Evolutionary conservation across 37 sponge, comb jelly and placozoan genomes (phyloP).

Genomic region (Spongia lamella): DNA sequence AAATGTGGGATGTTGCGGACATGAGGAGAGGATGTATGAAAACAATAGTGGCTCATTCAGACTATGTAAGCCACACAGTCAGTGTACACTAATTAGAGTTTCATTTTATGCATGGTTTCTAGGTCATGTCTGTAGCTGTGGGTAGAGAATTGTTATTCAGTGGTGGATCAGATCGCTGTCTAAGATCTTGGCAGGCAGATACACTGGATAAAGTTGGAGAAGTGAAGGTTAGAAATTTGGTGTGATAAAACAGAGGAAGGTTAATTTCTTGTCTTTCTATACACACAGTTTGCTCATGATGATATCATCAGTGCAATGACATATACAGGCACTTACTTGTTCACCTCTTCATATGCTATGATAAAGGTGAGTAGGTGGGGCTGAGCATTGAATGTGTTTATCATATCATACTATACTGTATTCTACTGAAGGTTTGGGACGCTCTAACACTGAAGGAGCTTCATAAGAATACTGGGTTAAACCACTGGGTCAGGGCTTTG

Average conservation of each 20-base stretch:
- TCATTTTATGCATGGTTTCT: neutral
- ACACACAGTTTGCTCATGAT: slow-evolving; percentile 67
- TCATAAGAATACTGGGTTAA: slow-evolving; percentile 39
- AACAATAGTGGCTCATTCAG: slow-evolving; percentile 76
- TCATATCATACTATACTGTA: no score
- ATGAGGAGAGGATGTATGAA: slow-evolving; percentile 80
- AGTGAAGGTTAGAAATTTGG: slow-evolving; percentile 30
- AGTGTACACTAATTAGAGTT: neutral
- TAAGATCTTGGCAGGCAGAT: slow-evolving; percentile 80
- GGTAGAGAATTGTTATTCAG: slow-evolving; percentile 71
- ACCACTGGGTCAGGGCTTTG: slow-evolving; percentile 78
- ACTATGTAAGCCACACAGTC: slow-evolving; percentile 74
- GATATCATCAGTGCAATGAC: slow-evolving; percentile 75
- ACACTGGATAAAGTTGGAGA: slow-evolving; percentile 63
- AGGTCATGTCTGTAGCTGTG: slow-evolving; percentile 74
- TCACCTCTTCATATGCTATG: slow-evolving; percentile 66
- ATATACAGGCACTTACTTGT: slow-evolving; percentile 60
- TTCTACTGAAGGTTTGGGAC: slow-evolving; percentile 85
- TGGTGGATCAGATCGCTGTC: slow-evolving; percentile 67
- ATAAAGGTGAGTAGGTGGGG: slow-evolving; percentile 57
- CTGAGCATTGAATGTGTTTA: no score
- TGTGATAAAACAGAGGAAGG: slow-evolving; percentile 1
- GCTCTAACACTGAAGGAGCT: slow-evolving; percentile 67
- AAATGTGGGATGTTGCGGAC: slow-evolving; percentile 82
- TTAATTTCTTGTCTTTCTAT: neutral